These are phyloP conservation scores for Sprattus sprattus DNA, from an alignment of 2,113 vertebrate genomes.

Conservation along the genomic window DNA sequence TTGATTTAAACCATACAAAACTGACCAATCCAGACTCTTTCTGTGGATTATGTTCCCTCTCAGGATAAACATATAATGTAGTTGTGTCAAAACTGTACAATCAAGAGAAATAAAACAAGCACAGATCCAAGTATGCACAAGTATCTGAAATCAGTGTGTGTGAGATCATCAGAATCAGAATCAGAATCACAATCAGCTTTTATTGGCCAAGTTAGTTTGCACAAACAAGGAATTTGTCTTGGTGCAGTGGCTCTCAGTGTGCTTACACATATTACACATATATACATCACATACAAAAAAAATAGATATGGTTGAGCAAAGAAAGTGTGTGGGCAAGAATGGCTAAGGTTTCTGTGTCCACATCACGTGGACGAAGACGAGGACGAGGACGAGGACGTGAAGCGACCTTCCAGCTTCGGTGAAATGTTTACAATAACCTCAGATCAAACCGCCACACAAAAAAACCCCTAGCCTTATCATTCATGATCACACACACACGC, in stretches of 20 bases:
- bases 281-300: too few species aligned
- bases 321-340: background rate
- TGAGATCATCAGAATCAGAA: too few species aligned
- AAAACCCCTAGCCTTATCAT: background rate
- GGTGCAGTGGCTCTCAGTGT: too few species aligned
- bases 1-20: too few species aligned
- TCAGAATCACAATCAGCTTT: too few species aligned
- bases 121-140: background rate
- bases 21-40: too few species aligned
- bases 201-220: too few species aligned
- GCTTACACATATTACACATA: too few species aligned
- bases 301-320: background rate
- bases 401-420: background rate
- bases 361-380: background rate
- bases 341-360: background rate
- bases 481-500: too few species aligned
- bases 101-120: background rate
- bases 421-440: background rate
- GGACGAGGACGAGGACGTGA: background rate
- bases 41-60: background rate
- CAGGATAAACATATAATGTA: background rate
- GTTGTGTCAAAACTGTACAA: background rate
- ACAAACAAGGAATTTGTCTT: too few species aligned
- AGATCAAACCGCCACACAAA: background rate
- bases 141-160: background rate